Base-by-base conservation (phyloP, 35 echinoderm and acorn worm genomes). In the Ophioderma brevispina region DNA sequence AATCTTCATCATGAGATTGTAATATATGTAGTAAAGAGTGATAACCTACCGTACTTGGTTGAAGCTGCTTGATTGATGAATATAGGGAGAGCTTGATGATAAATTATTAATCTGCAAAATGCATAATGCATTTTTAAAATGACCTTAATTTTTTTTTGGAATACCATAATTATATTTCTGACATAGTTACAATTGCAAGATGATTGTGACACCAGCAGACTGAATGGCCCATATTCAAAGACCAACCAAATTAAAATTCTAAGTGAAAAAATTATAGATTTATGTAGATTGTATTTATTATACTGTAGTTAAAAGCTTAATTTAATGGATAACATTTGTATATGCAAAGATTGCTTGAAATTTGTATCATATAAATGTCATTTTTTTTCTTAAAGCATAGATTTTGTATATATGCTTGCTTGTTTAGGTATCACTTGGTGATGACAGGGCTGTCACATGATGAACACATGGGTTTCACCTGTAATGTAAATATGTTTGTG, bases 371-470 rank as follows among this genome's bases (percentile, higher is more conserved):
- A 70, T 70, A 25, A 70, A 13, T 70, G 59, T 70, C 23, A 15
- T 70, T 25, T 6, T 25, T 70, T 70, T 25, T 25, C 59, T 25
- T 2, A 25, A 30, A 70, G 28, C 15, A 30, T 30, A 25, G 17
- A 70, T 70, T 70, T 70, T 70, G 59, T 70, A 70, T 25, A 70
- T 70, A 70, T 70, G 59, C 59, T 70, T 70, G 59, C 59, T 70
- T 1, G 6, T 18, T 18, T 6, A 70, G 15, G 46, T 21, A 70
- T 70, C 59, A 70, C 59, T 15, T 70, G 59, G 23, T 18, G 15
- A 70, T 18, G 4, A 30, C 59, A 70, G 59, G n/a, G 59, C 28
- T 18, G n/a, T 30, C 59, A 70, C 59, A 70, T 70, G 59, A 25
- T 70, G 15, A 70, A 4, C 59, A 70, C 28, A 70, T 70, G 59